Conservation (phyloP, 2,113 vertebrate genomes). For the Aleadryas rufinucha region DNA sequence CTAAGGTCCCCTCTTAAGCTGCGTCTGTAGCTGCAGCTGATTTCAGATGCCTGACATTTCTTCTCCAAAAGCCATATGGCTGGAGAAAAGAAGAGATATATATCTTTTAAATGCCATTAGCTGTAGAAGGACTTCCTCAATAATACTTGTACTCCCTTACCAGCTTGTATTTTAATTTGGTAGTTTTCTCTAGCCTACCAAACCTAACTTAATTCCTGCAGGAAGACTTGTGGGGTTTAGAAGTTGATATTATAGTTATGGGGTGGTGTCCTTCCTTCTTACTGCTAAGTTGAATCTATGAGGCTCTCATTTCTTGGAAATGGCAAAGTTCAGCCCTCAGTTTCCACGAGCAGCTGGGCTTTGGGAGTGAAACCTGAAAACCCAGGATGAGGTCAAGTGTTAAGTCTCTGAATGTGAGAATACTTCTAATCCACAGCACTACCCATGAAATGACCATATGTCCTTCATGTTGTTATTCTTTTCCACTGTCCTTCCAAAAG, state of each 20-base stretch:
- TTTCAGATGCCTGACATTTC: neutral
- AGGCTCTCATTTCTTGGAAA: neutral
- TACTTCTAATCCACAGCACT: neutral
- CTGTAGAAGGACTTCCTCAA: neutral
- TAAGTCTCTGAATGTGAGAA: neutral
- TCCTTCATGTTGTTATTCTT: neutral
- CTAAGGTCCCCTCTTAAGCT: neutral
- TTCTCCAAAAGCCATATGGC: neutral
- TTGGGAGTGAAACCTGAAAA: neutral
- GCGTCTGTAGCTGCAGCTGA: neutral
- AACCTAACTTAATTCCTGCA: neutral
- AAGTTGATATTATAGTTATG: neutral
- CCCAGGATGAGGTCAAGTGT: neutral
- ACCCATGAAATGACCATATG: neutral
- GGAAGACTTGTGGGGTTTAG: neutral
- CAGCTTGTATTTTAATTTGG: neutral
- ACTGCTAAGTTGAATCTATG: neutral
- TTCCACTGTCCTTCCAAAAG: neutral
- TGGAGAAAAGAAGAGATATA: neutral
- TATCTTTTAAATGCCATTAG: neutral
- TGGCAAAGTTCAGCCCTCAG: neutral
- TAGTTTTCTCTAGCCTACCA: neutral
- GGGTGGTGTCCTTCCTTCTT: neutral
- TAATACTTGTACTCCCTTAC: neutral
- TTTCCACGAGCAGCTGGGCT: neutral